Conservation (phyloP, 2,888 invertebrate genomes). For the Heliconius cydno region DNA sequence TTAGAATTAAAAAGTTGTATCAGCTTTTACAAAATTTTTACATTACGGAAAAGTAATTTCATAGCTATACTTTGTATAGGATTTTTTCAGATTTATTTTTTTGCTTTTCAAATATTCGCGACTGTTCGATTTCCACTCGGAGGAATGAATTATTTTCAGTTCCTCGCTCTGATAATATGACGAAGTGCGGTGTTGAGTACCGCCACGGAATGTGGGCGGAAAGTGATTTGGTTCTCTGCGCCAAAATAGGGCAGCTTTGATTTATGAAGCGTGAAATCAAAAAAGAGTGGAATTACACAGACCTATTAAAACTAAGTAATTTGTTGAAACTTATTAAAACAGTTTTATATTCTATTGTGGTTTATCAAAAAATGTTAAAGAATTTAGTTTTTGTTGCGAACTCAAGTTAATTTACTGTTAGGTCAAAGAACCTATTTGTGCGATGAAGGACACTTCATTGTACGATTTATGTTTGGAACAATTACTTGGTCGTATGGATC, state of each 20-base stretch:
- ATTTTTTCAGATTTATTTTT: not conserved
- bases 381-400: not conserved
- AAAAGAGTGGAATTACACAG: not conserved
- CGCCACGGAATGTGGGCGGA: too few relatives aligned
- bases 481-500: not conserved
- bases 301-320: not conserved
- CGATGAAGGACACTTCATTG: not conserved
- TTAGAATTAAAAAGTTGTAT: conserved; percentile 3
- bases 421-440: conserved; percentile 15
- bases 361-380: not conserved
- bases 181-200: too few relatives aligned
- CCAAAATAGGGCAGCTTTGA: not conserved
- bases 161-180: too few relatives aligned
- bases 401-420: not conserved
- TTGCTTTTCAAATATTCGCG: too few relatives aligned
- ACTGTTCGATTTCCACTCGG: too few relatives aligned
- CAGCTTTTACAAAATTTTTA: not conserved
- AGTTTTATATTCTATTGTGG: not conserved
- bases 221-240: too few relatives aligned
- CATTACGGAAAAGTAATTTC: not conserved
- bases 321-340: not conserved
- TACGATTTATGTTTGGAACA: conserved; percentile 4
- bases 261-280: not conserved
- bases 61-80: not conserved
- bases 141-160: too few relatives aligned